phyloP scores from a whole-genome alignment of 1,140 invertebrate species.

The Hyles euphorbiae region DNA sequence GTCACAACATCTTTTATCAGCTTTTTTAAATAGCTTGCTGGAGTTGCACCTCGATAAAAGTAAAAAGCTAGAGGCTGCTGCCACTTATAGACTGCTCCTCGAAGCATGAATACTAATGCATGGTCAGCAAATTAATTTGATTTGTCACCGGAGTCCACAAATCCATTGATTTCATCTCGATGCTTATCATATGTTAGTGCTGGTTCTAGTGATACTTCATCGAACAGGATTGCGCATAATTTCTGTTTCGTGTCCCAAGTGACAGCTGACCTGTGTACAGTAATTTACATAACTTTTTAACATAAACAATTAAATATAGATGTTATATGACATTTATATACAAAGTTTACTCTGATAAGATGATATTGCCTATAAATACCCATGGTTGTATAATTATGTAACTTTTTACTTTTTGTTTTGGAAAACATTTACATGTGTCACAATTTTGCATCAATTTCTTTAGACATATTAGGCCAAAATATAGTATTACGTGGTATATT shows the following conservation, averaged over 20 bases:
- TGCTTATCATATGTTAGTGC: conserved; percentile 16
- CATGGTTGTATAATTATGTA: too few species aligned
- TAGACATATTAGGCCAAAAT: conserved; percentile 8
- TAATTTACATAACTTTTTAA: too few species aligned
- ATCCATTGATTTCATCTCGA: conserved; percentile 6
- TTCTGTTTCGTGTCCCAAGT: conserved; percentile 15
- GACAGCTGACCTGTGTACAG: too few species aligned
- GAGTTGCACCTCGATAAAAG: conserved; percentile 18
- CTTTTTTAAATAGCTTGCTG: conserved; percentile 9
- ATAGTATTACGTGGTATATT: not conserved
- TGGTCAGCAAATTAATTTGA: conserved; percentile 12
- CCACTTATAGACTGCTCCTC: conserved; percentile 21
- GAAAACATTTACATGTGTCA: conserved; percentile 2
- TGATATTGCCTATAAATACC: too few species aligned
- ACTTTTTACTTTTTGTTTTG: too few species aligned
- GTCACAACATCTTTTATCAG: conserved; percentile 15
- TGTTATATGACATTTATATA: too few species aligned
- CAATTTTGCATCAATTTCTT: conserved; percentile 3
- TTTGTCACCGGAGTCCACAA: not conserved
- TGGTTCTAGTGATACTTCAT: conserved; percentile 21
- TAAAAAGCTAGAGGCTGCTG: conserved; percentile 21
- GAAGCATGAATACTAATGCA: conserved; percentile 17
- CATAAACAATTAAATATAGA: too few species aligned
- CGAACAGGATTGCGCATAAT: conserved; percentile 21
- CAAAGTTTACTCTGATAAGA: too few species aligned